Percentiles rank a stretch among this genome's conserved stretches.
Evolutionary conservation across 1,140 invertebrate genomes (phyloP).

Genomic region (Portunus trituberculatus): DNA sequence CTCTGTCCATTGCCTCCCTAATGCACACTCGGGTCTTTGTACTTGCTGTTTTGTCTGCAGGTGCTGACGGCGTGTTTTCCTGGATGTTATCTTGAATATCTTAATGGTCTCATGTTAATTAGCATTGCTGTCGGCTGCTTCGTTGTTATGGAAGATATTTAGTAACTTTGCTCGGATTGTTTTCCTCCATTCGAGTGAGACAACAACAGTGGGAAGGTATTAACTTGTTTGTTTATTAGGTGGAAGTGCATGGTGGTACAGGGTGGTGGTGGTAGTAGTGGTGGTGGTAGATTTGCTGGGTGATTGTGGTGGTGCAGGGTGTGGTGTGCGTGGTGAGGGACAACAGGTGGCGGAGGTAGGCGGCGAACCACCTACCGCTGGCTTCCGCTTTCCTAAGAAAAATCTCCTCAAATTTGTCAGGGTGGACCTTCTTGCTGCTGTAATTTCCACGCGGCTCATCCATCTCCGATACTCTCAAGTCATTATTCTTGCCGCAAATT

Average conservation of each 20-base stretch:
- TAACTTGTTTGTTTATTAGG: neutral
- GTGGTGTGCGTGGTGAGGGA: neutral
- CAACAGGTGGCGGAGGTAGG: neutral
- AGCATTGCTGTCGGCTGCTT: neutral
- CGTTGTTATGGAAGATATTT: neutral
- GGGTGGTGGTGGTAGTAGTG: neutral
- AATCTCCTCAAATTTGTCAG: constrained; percentile 6
- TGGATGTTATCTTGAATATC: neutral
- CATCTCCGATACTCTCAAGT: constrained; percentile 28
- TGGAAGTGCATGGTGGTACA: neutral
- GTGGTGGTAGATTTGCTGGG: neutral
- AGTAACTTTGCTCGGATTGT: neutral
- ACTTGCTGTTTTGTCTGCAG: neutral
- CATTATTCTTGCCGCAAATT: constrained; percentile 23
- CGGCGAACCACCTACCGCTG: neutral
- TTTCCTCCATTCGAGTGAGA: neutral
- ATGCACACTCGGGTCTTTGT: neutral
- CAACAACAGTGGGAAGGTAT: neutral
- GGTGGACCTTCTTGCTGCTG: neutral
- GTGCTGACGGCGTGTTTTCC: neutral
- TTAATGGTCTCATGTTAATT: neutral
- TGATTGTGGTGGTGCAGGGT: neutral
- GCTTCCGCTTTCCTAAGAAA: constrained; percentile 6
- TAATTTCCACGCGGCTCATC: constrained; percentile 12
- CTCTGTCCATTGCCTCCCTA: no score